A percentile compares a stretch with the other conserved stretches of the same genome.
These are phyloP conservation scores for Hapalemur alaotrensis DNA, from an alignment of 2,797 vertebrate species.

Conservation along the genomic window DNA sequence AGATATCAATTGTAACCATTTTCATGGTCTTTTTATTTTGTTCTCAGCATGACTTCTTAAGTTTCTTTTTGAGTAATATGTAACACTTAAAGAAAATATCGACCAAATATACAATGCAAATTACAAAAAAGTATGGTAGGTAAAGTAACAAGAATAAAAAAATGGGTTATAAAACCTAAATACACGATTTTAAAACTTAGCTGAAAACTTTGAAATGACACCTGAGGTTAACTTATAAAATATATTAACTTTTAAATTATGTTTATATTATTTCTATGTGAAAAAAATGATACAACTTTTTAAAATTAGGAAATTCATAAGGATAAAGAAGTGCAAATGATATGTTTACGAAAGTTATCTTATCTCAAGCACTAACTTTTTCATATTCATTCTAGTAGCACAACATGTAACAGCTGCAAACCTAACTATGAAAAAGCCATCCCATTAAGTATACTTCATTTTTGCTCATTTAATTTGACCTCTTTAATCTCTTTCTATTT, in stretches of 20 bases:
- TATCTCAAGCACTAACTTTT: background rate
- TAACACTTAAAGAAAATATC: background rate
- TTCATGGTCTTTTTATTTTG: background rate
- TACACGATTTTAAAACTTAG: background rate
- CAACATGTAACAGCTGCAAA: background rate
- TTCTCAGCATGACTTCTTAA: background rate
- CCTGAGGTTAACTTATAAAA: background rate
- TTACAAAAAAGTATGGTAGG: background rate
- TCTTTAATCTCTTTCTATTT: background rate
- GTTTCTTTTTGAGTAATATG: background rate
- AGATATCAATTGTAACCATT: background rate
- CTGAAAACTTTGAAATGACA: background rate
- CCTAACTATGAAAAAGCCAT: background rate
- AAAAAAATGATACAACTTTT: background rate
- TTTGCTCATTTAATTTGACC: background rate
- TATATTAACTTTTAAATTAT: background rate
- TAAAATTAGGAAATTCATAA: background rate
- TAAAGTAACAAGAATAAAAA: background rate
- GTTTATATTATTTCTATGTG: background rate
- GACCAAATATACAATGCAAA: background rate
- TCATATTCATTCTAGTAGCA: background rate
- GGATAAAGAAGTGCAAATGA: background rate
- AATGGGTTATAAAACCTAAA: background rate
- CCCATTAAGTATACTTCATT: background rate
- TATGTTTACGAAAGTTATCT: background rate